Evolutionary conservation across 2,797 vertebrate species (phyloP).

Genomic region (Echiichthys vipera): DNA sequence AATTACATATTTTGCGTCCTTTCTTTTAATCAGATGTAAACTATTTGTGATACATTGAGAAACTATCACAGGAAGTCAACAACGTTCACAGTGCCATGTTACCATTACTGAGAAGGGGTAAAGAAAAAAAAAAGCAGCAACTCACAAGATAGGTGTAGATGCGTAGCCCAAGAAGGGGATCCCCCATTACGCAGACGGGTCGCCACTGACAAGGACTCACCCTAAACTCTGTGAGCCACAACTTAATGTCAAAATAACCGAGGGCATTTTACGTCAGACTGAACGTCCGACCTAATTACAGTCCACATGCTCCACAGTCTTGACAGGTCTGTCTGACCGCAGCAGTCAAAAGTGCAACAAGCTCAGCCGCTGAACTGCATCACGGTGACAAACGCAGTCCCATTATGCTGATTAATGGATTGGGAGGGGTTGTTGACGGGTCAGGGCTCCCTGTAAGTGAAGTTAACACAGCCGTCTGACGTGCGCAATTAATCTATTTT

Average conservation of each 20-base stretch:
- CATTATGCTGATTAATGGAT: background rate
- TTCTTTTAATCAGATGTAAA: too few species aligned
- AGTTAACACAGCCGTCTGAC: too few species aligned
- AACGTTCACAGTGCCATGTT: too few species aligned
- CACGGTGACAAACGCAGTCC: background rate
- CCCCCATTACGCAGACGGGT: slow-evolving; percentile 58
- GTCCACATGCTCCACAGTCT: background rate
- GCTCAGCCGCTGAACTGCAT: slow-evolving; percentile 13
- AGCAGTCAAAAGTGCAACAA: background rate
- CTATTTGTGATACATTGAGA: background rate
- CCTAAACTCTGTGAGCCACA: background rate
- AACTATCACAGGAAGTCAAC: background rate
- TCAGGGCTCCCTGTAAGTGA: too few species aligned
- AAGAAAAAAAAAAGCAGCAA: slow-evolving; percentile 30
- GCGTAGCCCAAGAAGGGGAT: slow-evolving; percentile 45
- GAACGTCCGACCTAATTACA: background rate
- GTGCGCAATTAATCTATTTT: too few species aligned
- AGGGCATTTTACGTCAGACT: background rate
- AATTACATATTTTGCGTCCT: too few species aligned
- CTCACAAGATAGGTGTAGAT: slow-evolving; percentile 70
- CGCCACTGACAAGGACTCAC: background rate
- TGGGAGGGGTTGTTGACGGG: slow-evolving; percentile 41
- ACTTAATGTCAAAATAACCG: background rate
- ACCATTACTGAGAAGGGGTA: background rate
- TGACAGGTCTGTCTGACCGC: background rate